Evolutionary conservation across 1,140 invertebrate species (phyloP), one percentile per base, ranked within the genome.

Genomic region (Galendromus occidentalis): DNA sequence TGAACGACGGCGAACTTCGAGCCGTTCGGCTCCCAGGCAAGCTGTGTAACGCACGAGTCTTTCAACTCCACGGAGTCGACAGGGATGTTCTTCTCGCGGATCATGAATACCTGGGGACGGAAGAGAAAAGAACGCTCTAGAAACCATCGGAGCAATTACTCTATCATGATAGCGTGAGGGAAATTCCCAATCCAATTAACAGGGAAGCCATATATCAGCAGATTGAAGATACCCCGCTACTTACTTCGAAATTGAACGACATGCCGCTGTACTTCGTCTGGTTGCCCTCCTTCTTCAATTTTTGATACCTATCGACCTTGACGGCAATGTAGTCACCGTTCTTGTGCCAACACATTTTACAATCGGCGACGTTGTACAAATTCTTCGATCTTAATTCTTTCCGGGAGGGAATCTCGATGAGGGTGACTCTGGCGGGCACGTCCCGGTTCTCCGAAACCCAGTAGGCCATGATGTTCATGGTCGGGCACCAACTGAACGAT

Each of bases 281-380:
- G 69, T 91, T 73, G 78, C 89, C 79, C 84, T 92, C 76, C 85
- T 94, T 80, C 85, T 92, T 78, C n/a, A 85, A 81, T 79, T 97
- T 98, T 2, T 86, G 85, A 75, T 96, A 98, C 17, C 95, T 83
- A 76, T 98, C 93, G 0, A 98, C 94, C 80, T 98, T 97, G 0
- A 98, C 93, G 74, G 94, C 97, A 17, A 98, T 79, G 75, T 93
- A 96, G 73, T 97, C 91, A 7, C 95, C 96, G 66, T 85, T 89
- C 75, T 96, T 97, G 77, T 98, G 95, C 96, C 96, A 99, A 75
- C 93, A 91, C 73, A 99, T 91, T 72, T 94, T 94, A 77, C 93
- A 97, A 71, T 97, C 92, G 9, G 92, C 89, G 0, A 98, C 95
- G 71, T 90, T 96, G 80, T 98, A 98, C 30, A 98, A 79, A 76